Evolutionary conservation across 2,888 invertebrate genomes (phyloP), one percentile per base, ranked within the genome.

Genomic region (Serrognathus titanus): DNA sequence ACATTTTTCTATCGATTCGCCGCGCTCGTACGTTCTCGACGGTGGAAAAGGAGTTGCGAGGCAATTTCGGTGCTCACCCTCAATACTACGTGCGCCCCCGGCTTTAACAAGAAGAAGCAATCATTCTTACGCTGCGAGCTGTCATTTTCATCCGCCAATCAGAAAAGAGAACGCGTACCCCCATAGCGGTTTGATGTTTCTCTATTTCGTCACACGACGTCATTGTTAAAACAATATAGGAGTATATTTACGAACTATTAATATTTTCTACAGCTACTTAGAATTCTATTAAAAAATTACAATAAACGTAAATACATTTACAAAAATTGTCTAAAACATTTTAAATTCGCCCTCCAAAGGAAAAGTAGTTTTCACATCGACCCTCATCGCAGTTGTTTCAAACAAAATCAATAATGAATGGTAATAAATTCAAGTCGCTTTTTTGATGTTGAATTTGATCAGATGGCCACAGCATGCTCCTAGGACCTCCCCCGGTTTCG

Each of bases 381-480:
- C 24, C 24, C 24, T 31, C 24, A 7, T 31, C 24, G 24, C 24
- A 31, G 24, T 31, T 31, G 24, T 31, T 31, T 31, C 24, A 43
- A 43, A 16, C n/a, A 62, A 64, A 68, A 69, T 57, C 62, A 56
- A 58, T 59, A 57, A 56, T 63, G 65, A 67, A 69, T 68, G 68
- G 67, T 69, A 70, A 70, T 71, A 69, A 66, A 70, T 70, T 71
- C 70, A 65, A 63, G 46, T 68, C 58, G 61, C 64, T 69, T 71
- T 71, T 71, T 71, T 69, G 70, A 69, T 67, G 69, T 66, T 65
- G 68, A 70, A 57, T 68, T 70, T 67, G 68, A 70, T 71, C 71
- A 71, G 71, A 70, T 71, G 71, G 69, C 63, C 71, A 51, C 71
- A 70, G 71, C 71, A 53, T 64, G 64, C 61, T 63, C 63, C 64